Evolutionary conservation across 92 coral and sea anemone genomes (phyloP).

Genomic region (Ricordea florida): DNA sequence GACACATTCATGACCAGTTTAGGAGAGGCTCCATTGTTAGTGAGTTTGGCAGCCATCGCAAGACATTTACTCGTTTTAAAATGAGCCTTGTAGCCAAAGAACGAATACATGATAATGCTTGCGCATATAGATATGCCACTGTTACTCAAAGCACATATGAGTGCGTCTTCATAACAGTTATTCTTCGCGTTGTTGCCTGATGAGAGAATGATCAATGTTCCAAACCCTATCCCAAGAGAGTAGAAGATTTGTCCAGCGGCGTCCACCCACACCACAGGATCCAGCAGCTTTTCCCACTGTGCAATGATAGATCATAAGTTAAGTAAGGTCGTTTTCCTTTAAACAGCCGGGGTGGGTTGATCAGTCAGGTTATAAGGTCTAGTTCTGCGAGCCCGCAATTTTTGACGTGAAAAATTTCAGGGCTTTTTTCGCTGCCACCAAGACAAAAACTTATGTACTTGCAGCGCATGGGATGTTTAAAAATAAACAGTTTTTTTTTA

Average conservation of each 20-base stretch:
- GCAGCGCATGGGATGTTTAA: too few relatives aligned
- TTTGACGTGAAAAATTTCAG: too few relatives aligned
- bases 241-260: conserved; percentile 96
- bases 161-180: conserved; percentile 79
- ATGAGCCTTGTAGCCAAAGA: conserved; percentile 85
- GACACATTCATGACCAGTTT: background rate
- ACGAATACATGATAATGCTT: conserved; percentile 92
- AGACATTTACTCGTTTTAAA: conserved; percentile 56
- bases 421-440: too few relatives aligned
- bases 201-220: conserved; percentile 73
- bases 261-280: conserved; percentile 93
- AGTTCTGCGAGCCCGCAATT: too few relatives aligned
- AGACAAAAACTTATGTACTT: too few relatives aligned
- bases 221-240: conserved; percentile 95
- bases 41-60: background rate
- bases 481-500: too few relatives aligned
- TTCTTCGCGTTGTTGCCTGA: conserved; percentile 76
- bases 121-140: conserved; percentile 91
- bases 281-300: conserved; percentile 77
- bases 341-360: too few relatives aligned
- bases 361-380: too few relatives aligned
- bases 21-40: background rate
- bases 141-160: conserved; percentile 76
- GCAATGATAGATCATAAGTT: background rate
- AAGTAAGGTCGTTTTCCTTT: too few relatives aligned